Evolutionary conservation across 1,140 invertebrate genomes (phyloP).

Genomic region (Drosophila orena): DNA sequence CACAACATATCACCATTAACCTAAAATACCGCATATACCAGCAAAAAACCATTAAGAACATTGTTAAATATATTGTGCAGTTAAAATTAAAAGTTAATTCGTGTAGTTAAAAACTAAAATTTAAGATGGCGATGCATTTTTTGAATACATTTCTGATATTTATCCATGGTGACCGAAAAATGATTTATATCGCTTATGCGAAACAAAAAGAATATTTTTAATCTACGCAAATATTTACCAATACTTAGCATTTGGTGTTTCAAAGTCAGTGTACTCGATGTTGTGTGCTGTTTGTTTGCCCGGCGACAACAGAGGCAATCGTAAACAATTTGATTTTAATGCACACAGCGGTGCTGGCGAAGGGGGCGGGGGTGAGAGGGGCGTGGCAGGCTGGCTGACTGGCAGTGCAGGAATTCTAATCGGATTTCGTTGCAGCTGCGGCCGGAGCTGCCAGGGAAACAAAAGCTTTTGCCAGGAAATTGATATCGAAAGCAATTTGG

Average conservation of each 20-base stretch:
- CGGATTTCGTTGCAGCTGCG: constrained; percentile 77
- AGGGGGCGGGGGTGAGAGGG: background rate
- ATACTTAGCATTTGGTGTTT: background rate
- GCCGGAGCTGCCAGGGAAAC: constrained; percentile 56
- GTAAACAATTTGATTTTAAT: constrained; percentile 73
- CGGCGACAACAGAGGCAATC: constrained; percentile 55
- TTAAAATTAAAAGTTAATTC: too few relatives aligned
- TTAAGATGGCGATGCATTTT: too few relatives aligned
- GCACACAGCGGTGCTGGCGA: constrained; percentile 5
- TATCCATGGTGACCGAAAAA: too few relatives aligned
- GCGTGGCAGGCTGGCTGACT: background rate
- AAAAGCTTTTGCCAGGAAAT: constrained; percentile 76
- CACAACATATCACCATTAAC: too few relatives aligned
- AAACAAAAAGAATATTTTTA: background rate
- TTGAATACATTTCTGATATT: too few relatives aligned
- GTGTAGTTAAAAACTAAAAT: too few relatives aligned
- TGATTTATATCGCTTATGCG: background rate
- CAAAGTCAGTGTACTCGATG: background rate
- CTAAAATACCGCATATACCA: too few relatives aligned
- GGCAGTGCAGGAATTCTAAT: constrained; percentile 64
- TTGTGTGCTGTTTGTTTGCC: constrained; percentile 32
- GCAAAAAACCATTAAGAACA: too few relatives aligned
- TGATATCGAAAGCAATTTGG: constrained; percentile 81
- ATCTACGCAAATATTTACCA: background rate
- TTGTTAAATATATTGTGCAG: too few relatives aligned